Percentiles rank a stretch among this genome's conserved stretches.
Conservation (phyloP, 2,888 invertebrate genomes). For the Metacarcinus magister region DNA sequence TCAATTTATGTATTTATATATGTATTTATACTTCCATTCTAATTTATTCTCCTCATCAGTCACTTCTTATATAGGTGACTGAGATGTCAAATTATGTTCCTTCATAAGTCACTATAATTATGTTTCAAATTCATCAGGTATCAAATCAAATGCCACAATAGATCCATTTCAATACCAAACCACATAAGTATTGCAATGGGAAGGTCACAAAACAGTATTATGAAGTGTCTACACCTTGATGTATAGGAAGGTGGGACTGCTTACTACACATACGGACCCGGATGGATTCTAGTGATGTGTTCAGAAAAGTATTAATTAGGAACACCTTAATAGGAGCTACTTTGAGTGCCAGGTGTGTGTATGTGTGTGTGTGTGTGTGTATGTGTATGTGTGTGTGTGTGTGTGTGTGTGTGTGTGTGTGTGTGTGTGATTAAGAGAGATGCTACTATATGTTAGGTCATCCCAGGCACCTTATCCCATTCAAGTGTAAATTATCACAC, state of each 20-base stretch:
- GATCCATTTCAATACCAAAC: neutral
- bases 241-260: neutral
- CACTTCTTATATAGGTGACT: neutral
- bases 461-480: too few species aligned
- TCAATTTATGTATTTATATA: neutral
- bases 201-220: constrained; percentile 15
- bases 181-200: constrained; percentile 10
- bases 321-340: neutral
- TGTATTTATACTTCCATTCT: neutral
- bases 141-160: constrained; percentile 8
- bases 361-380: neutral
- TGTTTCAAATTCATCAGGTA: neutral
- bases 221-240: neutral
- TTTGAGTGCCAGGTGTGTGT: neutral
- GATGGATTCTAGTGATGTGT: neutral
- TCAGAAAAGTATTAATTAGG: neutral
- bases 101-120: neutral
- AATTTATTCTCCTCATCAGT: neutral
- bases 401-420: constrained; percentile 26
- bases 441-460: neutral
- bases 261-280: neutral
- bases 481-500: neutral
- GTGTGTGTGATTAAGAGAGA: neutral
- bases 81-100: neutral
- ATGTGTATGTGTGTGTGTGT: neutral